Evolutionary conservation across 2,113 vertebrate genomes (phyloP).

Genomic region (Otus sunia): DNA sequence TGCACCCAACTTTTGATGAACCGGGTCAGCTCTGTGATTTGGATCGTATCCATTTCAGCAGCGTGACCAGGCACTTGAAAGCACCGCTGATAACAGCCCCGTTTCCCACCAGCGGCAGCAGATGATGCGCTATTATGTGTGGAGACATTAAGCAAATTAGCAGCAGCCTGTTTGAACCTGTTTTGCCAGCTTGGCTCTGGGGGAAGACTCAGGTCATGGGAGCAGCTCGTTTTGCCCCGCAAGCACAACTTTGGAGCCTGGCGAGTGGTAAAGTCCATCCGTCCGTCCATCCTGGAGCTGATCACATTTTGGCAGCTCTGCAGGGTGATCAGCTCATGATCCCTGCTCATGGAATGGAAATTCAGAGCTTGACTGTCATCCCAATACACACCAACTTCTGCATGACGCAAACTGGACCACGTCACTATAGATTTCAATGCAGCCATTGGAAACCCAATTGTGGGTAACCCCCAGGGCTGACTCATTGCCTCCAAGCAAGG

Average conservation of each 20-base stretch:
- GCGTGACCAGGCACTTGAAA: neutral
- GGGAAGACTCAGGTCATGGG: neutral
- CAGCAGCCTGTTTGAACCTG: constrained; percentile 32
- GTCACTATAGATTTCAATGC: neutral
- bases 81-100: neutral
- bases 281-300: neutral
- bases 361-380: neutral
- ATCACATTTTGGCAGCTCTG: neutral
- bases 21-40: neutral
- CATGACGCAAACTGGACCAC: neutral
- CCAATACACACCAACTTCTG: neutral
- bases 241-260: neutral
- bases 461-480: neutral
- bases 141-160: constrained; percentile 29
- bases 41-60: neutral
- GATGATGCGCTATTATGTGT: neutral
- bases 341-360: neutral
- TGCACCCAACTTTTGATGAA: neutral
- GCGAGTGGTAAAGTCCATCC: neutral
- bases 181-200: neutral
- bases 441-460: neutral
- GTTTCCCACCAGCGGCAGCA: constrained; percentile 10
- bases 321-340: neutral
- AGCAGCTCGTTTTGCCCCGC: neutral
- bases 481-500: neutral